Percentiles rank a stretch among this genome's conserved stretches.
phyloP scores from a whole-genome alignment of 2,888 invertebrate genomes.

The Orchesellides sinensis region DNA sequence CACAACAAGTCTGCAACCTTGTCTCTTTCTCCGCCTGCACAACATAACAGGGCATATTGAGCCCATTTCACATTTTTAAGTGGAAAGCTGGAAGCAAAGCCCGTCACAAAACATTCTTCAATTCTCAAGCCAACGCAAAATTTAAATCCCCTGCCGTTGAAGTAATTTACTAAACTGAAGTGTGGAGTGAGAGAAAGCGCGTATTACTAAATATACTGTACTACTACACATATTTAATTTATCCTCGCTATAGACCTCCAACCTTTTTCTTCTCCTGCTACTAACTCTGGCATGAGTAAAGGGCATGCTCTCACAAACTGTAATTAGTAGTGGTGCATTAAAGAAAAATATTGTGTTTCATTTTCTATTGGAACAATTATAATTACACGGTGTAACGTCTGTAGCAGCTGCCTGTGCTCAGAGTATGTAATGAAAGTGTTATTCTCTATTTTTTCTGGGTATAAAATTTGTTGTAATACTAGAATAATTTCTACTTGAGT shows the following conservation, averaged over 20 bases:
- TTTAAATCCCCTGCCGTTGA: neutral
- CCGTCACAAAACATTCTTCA: no score
- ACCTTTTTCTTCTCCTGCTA: neutral
- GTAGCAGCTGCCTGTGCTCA: no score
- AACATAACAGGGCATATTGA: neutral
- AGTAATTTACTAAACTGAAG: constrained; percentile 1
- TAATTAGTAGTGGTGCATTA: neutral
- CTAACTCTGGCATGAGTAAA: no score
- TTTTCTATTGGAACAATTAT: neutral
- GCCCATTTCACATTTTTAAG: no score
- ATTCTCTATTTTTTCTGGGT: no score
- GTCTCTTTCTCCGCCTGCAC: constrained; percentile 18
- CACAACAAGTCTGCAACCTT: constrained; percentile 35
- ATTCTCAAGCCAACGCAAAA: neutral
- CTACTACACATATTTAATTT: no score
- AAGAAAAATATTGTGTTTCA: neutral
- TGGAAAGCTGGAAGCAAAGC: no score
- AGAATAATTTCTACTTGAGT: no score
- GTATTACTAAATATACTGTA: no score
- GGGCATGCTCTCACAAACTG: no score
- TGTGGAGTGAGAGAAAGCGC: neutral
- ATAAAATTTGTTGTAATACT: no score
- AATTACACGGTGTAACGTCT: neutral
- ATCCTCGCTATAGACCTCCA: neutral
- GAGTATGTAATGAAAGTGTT: no score